Base-by-base conservation (phyloP, 2,888 invertebrate genomes). In the Sthenelais limicola region DNA sequence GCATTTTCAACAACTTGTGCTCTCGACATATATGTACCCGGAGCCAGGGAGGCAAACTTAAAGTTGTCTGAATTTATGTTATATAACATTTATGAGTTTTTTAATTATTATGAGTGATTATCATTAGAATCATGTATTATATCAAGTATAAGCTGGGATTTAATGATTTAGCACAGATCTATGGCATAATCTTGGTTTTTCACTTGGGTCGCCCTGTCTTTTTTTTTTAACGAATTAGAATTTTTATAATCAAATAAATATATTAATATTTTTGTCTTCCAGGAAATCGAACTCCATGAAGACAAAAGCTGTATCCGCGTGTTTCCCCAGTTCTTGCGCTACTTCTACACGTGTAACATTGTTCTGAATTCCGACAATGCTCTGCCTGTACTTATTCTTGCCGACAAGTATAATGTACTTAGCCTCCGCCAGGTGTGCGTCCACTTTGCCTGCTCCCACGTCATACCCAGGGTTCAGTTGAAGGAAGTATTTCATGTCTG, bases 371-470 rank as follows among this genome's bases (percentile, higher is more conserved):
- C 94, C 78, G 91, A 91, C 71, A 93, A 93, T 75, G 96, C 95
- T 62, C 91, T 97, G 89, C 94, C 96, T 5, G 92, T 97, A 80
- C 90, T 97, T 69, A 94, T 94, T 4, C 89, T 97, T 71, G 96
- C 96, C 48, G 97, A 97, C 88, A 97, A 97, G 89, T 97, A 97
- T 88, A 96, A 96, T 89, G 94, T 97, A 18, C 93, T 92, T 91
- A 95, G 96, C 88, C 90, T 97, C 91, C 12, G 89, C 95, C 89
- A 91, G 9, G 89, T 95, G 18, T 96, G 97, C 86, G 90, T 94
- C 35, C 91, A 92, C 74, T 97, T 94, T 87, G 96, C 97, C 96
- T 91, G 91, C 67, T 91, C 92, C 80, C 94, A 96, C 86, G 92
- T 95, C 71, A 94, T 95, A 1, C 92, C 94, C 82, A 95, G 96